phyloP scores from a whole-genome alignment of 1,140 invertebrate species.

The Paraescarpia echinospica region DNA sequence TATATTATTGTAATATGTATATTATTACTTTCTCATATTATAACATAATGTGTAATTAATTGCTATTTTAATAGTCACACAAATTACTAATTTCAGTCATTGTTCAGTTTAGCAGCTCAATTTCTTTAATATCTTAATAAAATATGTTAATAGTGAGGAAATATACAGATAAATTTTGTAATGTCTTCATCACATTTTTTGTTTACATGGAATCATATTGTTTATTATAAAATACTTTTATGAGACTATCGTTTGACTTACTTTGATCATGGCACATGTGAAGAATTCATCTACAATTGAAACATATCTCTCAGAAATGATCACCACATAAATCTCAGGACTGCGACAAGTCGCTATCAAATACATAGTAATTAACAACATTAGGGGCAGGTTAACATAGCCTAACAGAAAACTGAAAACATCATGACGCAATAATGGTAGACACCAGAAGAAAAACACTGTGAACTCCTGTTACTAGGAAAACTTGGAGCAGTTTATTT shows the following conservation, averaged over 20 bases:
- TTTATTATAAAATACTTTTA: background rate
- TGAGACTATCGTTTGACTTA: background rate
- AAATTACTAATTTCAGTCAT: background rate
- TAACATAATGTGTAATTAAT: background rate
- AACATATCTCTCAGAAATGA: background rate
- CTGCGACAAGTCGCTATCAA: background rate
- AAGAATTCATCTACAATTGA: constrained; percentile 1
- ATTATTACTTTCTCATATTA: background rate
- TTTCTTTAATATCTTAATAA: too few relatives aligned
- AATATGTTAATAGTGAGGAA: too few relatives aligned
- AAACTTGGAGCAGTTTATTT: too few relatives aligned
- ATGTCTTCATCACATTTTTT: too few relatives aligned
- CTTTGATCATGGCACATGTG: background rate
- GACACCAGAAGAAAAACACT: background rate
- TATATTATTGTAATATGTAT: background rate
- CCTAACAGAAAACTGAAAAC: background rate
- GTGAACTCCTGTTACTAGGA: background rate
- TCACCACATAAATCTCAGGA: background rate
- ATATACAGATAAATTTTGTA: too few relatives aligned
- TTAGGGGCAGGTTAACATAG: background rate
- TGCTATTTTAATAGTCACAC: background rate
- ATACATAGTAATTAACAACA: background rate
- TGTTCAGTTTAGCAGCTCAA: too few relatives aligned
- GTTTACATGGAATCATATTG: too few relatives aligned
- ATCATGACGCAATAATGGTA: background rate